These are phyloP conservation scores for Lasioglossum malachurum DNA, from an alignment of 2,888 invertebrate genomes.

Conservation along the genomic window DNA sequence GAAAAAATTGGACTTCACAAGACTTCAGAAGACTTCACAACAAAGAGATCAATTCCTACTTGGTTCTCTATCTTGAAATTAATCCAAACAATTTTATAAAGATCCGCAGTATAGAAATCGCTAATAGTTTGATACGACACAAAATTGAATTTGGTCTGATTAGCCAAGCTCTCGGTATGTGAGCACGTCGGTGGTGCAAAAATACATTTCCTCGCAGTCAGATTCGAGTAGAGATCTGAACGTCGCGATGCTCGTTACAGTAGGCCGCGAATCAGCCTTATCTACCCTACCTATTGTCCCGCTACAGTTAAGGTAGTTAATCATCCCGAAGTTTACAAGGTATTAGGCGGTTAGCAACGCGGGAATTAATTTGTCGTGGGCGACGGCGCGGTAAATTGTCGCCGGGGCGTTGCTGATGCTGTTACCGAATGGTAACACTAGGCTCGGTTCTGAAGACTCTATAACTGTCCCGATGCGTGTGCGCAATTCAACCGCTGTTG, in stretches of 20 bases:
- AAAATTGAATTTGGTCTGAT: neutral
- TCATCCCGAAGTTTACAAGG: slow-evolving; percentile 81
- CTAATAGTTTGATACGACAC: too few relatives aligned
- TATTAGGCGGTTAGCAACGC: slow-evolving; percentile 78
- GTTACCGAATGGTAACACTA: slow-evolving; percentile 56
- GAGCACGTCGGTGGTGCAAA: neutral
- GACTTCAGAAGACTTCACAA: too few relatives aligned
- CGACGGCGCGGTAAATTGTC: slow-evolving; percentile 82
- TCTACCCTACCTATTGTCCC: slow-evolving; percentile 71
- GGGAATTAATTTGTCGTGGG: slow-evolving; percentile 82
- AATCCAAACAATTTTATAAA: too few relatives aligned
- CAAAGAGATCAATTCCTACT: too few relatives aligned
- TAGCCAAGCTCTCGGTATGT: too few relatives aligned
- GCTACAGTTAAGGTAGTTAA: slow-evolving; percentile 76
- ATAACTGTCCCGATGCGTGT: slow-evolving; percentile 47
- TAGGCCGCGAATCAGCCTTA: slow-evolving; percentile 67
- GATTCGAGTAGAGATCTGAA: slow-evolving; percentile 16
- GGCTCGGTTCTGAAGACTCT: slow-evolving; percentile 44
- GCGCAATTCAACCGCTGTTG: slow-evolving; percentile 28
- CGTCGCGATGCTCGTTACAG: slow-evolving; percentile 31
- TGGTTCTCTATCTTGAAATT: too few relatives aligned
- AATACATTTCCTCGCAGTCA: neutral
- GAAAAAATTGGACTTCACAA: too few relatives aligned
- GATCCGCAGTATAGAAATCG: too few relatives aligned
- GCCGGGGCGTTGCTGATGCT: slow-evolving; percentile 67